A percentile compares a stretch with the other conserved stretches of the same genome.
phyloP scores from a whole-genome alignment of 2,797 vertebrate species.

The Rhincodon typus region DNA sequence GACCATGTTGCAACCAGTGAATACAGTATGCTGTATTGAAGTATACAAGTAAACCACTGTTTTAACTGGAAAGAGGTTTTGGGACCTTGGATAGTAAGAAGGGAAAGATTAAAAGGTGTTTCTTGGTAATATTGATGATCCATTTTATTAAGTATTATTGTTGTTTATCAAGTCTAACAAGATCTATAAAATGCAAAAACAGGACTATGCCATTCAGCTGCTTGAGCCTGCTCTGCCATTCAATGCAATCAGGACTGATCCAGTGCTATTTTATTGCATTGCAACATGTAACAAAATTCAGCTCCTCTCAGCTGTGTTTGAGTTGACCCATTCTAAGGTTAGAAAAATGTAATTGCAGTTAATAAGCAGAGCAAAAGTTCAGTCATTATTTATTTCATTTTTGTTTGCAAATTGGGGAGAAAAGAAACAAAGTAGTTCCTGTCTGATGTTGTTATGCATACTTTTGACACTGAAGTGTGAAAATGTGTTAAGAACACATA shows the following conservation, averaged over 20 bases:
- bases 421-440: background rate
- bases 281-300: background rate
- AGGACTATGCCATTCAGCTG: too few species aligned
- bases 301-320: background rate
- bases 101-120: background rate
- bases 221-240: too few species aligned
- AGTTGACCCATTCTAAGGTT: background rate
- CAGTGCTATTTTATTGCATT: background rate
- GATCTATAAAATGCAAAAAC: too few species aligned
- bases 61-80: background rate
- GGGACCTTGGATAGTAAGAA: background rate
- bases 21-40: background rate
- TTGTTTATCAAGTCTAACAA: background rate
- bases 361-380: background rate
- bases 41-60: background rate
- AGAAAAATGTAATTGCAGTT: background rate
- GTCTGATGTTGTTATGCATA: background rate
- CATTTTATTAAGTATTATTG: background rate
- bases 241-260: too few species aligned
- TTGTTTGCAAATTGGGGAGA: background rate
- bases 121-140: background rate
- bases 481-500: background rate
- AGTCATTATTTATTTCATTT: background rate
- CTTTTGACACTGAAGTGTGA: conserved; percentile 1
- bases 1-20: background rate